These are phyloP conservation scores for Odobenus rosmarus DNA, from an alignment of 2,113 vertebrate genomes.

Conservation along the genomic window DNA sequence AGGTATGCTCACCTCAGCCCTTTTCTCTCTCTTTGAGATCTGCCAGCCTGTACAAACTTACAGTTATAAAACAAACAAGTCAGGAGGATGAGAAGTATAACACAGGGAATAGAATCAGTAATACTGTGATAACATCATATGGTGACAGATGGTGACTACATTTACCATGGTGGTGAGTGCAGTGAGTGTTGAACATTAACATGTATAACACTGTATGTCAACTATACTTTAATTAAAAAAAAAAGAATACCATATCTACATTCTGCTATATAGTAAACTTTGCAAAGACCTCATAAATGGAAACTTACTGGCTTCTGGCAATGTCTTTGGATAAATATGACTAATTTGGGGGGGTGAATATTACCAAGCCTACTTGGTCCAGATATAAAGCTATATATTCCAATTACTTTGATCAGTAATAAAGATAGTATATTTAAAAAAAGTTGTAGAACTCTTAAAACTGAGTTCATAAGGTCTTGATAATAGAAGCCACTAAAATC, in stretches of 20 bases:
- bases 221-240: background rate
- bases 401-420: background rate
- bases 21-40: background rate
- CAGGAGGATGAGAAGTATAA: background rate
- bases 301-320: background rate
- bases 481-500: constrained; percentile 9
- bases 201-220: background rate
- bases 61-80: background rate
- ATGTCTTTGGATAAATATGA: background rate
- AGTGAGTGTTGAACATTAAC: background rate
- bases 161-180: background rate
- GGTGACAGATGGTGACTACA: background rate
- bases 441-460: background rate
- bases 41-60: background rate
- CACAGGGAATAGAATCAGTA: background rate
- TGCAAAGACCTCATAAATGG: background rate
- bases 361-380: background rate
- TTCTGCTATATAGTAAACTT: background rate
- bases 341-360: constrained; percentile 16
- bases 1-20: background rate
- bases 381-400: background rate
- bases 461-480: background rate
- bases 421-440: background rate
- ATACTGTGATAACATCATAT: background rate
- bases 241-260: background rate